Evolutionary conservation across 2,113 vertebrate genomes (phyloP).

Genomic region (Machaerirhynchus nigripectus): DNA sequence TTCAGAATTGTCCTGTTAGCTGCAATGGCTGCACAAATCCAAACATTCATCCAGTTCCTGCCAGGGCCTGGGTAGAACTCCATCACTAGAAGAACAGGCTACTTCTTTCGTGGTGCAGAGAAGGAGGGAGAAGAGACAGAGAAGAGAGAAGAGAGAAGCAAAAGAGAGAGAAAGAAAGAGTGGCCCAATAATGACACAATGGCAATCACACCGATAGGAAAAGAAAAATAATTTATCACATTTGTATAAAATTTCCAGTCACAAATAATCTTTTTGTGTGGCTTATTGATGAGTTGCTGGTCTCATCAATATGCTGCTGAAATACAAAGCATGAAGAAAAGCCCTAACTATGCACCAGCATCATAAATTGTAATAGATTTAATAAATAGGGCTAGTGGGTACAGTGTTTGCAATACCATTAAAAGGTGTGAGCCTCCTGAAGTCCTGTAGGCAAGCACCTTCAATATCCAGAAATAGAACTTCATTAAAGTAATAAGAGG

Average conservation of each 20-base stretch:
- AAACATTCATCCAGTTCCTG: background rate
- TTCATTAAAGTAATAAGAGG: constrained; percentile 23
- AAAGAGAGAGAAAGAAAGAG: background rate
- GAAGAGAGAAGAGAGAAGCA: background rate
- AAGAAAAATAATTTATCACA: background rate
- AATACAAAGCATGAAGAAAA: background rate
- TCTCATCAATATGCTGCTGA: background rate
- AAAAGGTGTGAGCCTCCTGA: background rate
- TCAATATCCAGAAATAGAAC: background rate
- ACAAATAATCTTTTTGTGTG: background rate
- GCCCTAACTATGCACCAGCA: background rate
- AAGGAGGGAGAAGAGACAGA: background rate
- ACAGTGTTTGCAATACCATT: background rate
- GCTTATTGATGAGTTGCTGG: background rate
- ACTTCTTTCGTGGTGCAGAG: background rate
- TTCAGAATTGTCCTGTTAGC: background rate
- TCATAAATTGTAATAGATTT: background rate
- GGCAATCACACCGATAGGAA: background rate
- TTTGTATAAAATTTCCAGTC: background rate
- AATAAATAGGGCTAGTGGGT: background rate
- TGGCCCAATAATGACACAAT: background rate
- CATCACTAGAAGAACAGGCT: background rate
- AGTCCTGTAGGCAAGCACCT: background rate
- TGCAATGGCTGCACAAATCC: background rate
- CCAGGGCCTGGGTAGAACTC: background rate